Evolutionary conservation across 2,113 vertebrate species (phyloP), one percentile per base, ranked within the genome.

Genomic region (Catagonus wagneri): DNA sequence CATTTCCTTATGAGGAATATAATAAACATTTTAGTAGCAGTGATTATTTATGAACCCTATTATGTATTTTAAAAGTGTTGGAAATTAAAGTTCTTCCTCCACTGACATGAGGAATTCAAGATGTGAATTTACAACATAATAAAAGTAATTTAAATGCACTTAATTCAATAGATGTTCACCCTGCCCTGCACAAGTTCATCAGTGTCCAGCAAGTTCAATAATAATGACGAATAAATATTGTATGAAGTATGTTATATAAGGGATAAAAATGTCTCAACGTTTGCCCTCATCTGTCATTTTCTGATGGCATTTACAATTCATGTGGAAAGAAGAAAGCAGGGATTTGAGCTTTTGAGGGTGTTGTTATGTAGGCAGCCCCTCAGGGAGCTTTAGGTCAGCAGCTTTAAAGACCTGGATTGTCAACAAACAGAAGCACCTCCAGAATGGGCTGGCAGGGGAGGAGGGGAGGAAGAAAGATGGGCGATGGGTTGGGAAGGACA

Each of bases 1-100:
- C 44, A 81, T 93, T 98, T 96, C 16, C 25, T 69, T 95, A 95
- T 95, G 85, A 97, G 96, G 83, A 97, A 95, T 89, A 95, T 56
- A 96, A 95, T 56, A 96, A 95, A 75, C 22, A 78, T 97, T 97
- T 68, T 94, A 50, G 75, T 92, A 65, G 96, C 83, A 87, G 90
- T 92, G 93, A 96, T 96, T 98, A 97, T 90, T 92, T 94, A 89
- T 72, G 74, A 97, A 74, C 15, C 68, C 54, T 54, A 85, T 95
- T 71, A 96, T 84, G 27, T n/a, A 89, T 44, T 95, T 79, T 88
- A 97, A 98, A 95, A 93, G 68, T 1, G 20, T 44, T 32, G 98
- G 94, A 93, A 96, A 90, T 75, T 34, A 89, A 86, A 91, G 17
- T 83, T 61, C 23, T 86, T 66, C 88, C 81, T 86, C 54, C 12